Evolutionary conservation across 2,113 vertebrate genomes (phyloP).

Genomic region (Atlantisia rogersi): DNA sequence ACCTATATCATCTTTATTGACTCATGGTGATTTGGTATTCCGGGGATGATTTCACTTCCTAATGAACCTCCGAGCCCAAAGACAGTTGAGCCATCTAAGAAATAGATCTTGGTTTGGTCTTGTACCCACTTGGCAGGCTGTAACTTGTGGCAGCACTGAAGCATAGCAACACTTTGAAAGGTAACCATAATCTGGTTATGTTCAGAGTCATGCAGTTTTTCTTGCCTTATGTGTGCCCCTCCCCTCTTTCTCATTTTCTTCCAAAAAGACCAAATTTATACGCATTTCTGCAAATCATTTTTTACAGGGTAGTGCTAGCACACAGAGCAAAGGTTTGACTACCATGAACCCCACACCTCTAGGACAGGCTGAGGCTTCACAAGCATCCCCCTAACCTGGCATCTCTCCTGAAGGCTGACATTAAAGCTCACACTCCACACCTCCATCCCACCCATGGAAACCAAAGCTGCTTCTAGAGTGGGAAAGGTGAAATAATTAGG

Average conservation of each 20-base stretch:
- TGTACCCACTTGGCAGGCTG: constrained; percentile 9
- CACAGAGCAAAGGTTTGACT: not conserved
- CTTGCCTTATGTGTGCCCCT: not conserved
- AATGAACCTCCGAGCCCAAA: constrained; percentile 41
- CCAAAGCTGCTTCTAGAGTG: not conserved
- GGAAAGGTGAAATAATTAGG: not conserved
- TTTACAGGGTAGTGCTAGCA: not conserved
- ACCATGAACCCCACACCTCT: not conserved
- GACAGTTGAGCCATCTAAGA: constrained; percentile 31
- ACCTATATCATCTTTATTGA: constrained; percentile 44
- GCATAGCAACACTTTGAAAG: not conserved
- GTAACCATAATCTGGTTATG: not conserved
- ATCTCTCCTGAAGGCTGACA: not conserved
- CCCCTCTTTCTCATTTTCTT: not conserved
- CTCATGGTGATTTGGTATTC: constrained; percentile 41
- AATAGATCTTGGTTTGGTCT: constrained; percentile 23
- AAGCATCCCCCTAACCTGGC: not conserved
- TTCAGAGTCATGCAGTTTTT: not conserved
- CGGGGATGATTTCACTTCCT: constrained; percentile 25
- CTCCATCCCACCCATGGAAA: not conserved
- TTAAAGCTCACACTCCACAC: not conserved
- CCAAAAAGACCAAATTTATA: not conserved
- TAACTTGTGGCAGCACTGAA: constrained; percentile 21
- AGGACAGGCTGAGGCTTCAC: not conserved
- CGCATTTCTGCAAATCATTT: not conserved